phyloP scores from a whole-genome alignment of 37 sponge, comb jelly and placozoan species.

The Ephydatia muelleri region DNA sequence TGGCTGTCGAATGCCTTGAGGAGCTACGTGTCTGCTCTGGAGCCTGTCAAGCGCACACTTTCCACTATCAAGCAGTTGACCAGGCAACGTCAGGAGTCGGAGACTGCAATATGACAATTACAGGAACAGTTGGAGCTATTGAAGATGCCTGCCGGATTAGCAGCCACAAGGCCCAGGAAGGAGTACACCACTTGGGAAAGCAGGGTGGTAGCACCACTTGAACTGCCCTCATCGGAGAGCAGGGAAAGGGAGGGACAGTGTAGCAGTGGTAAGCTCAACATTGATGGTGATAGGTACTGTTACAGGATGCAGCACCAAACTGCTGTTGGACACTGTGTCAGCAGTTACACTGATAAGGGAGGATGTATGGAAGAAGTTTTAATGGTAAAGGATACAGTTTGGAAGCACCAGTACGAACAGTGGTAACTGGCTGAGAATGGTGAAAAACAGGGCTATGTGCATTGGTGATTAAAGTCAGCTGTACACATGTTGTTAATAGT shows the following conservation, averaged over 20 bases:
- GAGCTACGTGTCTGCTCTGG: neutral
- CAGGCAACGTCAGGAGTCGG: neutral
- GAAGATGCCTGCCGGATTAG: neutral
- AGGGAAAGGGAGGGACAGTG: neutral
- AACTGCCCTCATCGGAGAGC: neutral
- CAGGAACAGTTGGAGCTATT: neutral
- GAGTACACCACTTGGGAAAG: neutral
- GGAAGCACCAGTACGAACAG: neutral
- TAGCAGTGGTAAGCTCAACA: neutral
- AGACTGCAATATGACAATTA: neutral
- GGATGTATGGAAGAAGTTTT: neutral
- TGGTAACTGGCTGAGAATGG: neutral
- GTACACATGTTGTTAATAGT: neutral
- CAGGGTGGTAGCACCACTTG: neutral
- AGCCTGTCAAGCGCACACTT: neutral
- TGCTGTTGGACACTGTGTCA: neutral
- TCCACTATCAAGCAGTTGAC: neutral
- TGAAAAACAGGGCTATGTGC: neutral
- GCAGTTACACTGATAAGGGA: neutral
- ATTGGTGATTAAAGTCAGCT: constrained; percentile 1
- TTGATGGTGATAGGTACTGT: neutral
- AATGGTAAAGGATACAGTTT: neutral
- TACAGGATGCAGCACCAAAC: neutral
- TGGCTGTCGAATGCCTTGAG: neutral
- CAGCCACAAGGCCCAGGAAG: neutral